Base-by-base conservation (phyloP, 2,797 vertebrate genomes). In the Botia kubotai region DNA sequence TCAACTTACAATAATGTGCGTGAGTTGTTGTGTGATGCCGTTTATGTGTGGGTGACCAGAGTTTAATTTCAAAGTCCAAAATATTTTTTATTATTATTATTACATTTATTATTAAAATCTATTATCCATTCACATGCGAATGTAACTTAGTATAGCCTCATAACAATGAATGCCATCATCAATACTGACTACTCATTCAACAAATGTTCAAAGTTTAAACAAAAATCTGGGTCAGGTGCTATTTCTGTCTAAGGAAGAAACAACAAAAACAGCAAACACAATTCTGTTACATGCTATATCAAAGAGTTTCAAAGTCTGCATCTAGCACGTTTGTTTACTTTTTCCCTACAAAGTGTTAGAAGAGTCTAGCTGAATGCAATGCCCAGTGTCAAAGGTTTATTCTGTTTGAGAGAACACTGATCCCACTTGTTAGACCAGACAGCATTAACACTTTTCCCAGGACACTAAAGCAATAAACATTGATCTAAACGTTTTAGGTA, bases 371-470 rank as follows among this genome's bases (percentile, higher is more conserved):
- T 82, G 55, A 76, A 33, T 57, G 66, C 55, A 65, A 85, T 81
- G 73, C 84, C 74, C 58, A 79, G 57, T 72, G 70, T 74, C 39
- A 62, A 72, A 68, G n/a, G 72, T 83, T 84, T 79, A 77, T 83
- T 82, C 72, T 81, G 81, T 76, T 70, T 79, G 66, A 82, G 52
- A 72, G 19, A 53, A 14, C 50, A 79, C 29, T 21, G 55, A 57
- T 72, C 73, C 75, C 79, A 78, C 67, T 76, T 81, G 71, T 43
- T 81, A 81, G 67, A 39, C 52, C 81, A 78, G 58, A 84, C 52
- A 72, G 65, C 66, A 77, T 53, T 75, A 65, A 71, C 63, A 39
- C 3, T 26, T 43, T 63, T 78, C 57, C 71, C 65, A 33, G 39
- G 48, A 75, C 46, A 53, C 72, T 39, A 23, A n/a, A 62, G 50